A percentile compares a stretch with the other conserved stretches of the same genome.
Conservation (phyloP, 2,113 vertebrate genomes). For the Pontoporia blainvillei region DNA sequence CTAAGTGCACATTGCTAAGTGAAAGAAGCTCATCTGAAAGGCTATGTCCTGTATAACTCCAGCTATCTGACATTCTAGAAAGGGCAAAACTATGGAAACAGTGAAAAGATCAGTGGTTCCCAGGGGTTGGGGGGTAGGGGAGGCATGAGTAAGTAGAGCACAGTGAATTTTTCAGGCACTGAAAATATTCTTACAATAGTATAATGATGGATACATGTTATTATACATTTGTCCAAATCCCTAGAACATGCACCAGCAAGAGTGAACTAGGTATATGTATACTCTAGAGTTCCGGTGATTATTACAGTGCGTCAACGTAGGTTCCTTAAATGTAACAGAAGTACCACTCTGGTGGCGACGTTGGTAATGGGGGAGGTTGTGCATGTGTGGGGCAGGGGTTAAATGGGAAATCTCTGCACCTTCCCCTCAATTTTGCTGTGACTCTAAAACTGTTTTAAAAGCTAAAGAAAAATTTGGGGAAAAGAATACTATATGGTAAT, state of each 20-base stretch:
- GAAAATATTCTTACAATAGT: neutral
- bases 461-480: neutral
- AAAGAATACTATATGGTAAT: neutral
- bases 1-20: neutral
- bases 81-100: neutral
- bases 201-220: neutral
- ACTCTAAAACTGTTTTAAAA: neutral
- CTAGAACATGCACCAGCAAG: neutral
- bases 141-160: neutral
- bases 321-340: neutral
- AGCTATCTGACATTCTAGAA: neutral
- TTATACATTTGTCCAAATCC: neutral
- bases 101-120: neutral
- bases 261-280: neutral
- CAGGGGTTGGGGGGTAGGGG: neutral
- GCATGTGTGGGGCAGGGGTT: neutral
- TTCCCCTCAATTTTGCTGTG: neutral
- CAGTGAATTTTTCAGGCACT: neutral
- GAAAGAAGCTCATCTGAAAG: neutral
- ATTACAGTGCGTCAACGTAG: neutral
- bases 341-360: neutral
- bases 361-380: neutral
- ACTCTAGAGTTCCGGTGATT: neutral
- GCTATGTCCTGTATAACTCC: neutral
- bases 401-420: neutral